phyloP scores from a whole-genome alignment of 2,888 invertebrate species.

The Epirrita christyi region DNA sequence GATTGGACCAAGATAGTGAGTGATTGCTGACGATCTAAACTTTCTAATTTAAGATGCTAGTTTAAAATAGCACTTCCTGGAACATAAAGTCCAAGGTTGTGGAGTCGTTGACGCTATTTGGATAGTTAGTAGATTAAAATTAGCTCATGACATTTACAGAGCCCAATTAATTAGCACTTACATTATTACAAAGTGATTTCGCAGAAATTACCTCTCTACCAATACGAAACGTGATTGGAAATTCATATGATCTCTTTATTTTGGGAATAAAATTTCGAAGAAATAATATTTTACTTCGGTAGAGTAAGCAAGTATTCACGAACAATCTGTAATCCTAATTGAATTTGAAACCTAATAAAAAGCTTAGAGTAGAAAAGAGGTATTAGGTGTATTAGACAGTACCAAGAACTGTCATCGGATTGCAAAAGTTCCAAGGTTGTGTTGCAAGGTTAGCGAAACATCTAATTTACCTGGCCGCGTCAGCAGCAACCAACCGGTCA shows the following conservation, averaged over 20 bases:
- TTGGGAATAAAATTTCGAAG: not conserved
- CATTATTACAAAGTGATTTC: not conserved
- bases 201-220: not conserved
- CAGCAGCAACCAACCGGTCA: slow-evolving; percentile 44
- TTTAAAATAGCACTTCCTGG: not conserved
- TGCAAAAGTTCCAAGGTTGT: slow-evolving; percentile 46
- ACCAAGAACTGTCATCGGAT: slow-evolving; percentile 33
- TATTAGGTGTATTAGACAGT: not conserved
- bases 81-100: not conserved
- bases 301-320: not conserved
- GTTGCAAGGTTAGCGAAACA: slow-evolving; percentile 44
- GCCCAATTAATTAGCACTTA: not conserved
- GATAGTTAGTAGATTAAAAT: too few species aligned
- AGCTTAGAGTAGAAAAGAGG: not conserved
- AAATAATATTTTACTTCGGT: not conserved
- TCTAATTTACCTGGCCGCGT: slow-evolving; percentile 46
- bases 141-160: too few species aligned
- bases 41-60: slow-evolving; percentile 29
- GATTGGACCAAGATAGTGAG: slow-evolving; percentile 7
- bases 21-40: slow-evolving; percentile 15
- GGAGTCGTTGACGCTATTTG: not conserved
- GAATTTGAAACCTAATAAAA: not conserved
- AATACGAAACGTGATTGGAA: not conserved
- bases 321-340: not conserved
- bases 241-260: not conserved